phyloP scores from a whole-genome alignment of 2,888 invertebrate genomes.

The Oegoconia quadripuncta region DNA sequence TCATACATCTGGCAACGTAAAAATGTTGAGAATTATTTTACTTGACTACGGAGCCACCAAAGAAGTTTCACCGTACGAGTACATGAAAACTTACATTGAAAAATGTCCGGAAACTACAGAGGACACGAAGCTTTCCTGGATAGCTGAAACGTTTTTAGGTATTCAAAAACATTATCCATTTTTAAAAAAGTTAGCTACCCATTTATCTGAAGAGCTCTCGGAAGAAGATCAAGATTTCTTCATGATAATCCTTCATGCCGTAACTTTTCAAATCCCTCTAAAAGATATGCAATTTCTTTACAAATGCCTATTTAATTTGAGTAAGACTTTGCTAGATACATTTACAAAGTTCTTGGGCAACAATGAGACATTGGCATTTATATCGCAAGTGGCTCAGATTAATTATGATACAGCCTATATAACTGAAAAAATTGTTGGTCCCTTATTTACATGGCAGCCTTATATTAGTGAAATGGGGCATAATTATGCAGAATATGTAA shows the following conservation, averaged over 20 bases:
- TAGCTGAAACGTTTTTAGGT: constrained; percentile 57
- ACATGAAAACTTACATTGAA: constrained; percentile 58
- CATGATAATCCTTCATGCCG: constrained; percentile 51
- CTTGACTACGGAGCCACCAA: constrained; percentile 41
- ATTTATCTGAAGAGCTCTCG: constrained; percentile 45
- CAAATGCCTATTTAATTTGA: constrained; percentile 65
- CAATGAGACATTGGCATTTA: constrained; percentile 60
- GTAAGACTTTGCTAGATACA: constrained; percentile 47
- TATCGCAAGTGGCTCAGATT: constrained; percentile 65
- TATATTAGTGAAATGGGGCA: constrained; percentile 63
- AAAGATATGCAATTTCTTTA: constrained; percentile 50
- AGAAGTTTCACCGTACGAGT: constrained; percentile 57
- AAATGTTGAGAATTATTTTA: constrained; percentile 53
- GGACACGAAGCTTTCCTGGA: constrained; percentile 60
- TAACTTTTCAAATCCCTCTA: constrained; percentile 52
- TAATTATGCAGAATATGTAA: constrained; percentile 50
- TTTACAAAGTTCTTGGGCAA: constrained; percentile 64
- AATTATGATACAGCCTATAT: constrained; percentile 73
- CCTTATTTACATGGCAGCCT: constrained; percentile 69
- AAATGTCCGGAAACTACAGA: constrained; percentile 53
- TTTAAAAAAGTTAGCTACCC: constrained; percentile 40
- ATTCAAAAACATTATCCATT: constrained; percentile 54
- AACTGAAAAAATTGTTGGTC: constrained; percentile 67
- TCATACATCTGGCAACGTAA: constrained; percentile 61
- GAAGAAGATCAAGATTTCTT: constrained; percentile 56